These are phyloP conservation scores for Babylonia areolata DNA, from an alignment of 1,140 invertebrate genomes.

Conservation along the genomic window DNA sequence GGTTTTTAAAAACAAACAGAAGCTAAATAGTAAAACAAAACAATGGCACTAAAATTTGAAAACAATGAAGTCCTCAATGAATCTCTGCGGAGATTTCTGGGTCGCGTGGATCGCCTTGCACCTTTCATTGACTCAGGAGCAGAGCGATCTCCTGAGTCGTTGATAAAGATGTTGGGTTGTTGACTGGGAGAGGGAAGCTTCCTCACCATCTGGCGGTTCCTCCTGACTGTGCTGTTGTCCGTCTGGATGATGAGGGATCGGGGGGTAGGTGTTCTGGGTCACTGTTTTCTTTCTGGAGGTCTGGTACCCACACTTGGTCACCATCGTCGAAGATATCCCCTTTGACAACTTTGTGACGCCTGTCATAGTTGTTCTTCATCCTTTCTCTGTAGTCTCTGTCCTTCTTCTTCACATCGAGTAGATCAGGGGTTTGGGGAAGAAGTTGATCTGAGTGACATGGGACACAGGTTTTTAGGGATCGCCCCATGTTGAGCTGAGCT, in stretches of 20 bases:
- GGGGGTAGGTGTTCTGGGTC: not conserved
- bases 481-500: not conserved
- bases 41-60: too few relatives aligned
- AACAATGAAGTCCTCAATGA: too few relatives aligned
- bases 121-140: not conserved
- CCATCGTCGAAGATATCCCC: too few relatives aligned
- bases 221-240: not conserved
- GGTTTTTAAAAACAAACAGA: too few relatives aligned
- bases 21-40: too few relatives aligned
- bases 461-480: not conserved
- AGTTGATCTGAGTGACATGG: not conserved
- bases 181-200: not conserved
- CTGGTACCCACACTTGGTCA: too few relatives aligned
- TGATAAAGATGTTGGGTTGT: not conserved
- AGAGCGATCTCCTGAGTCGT: not conserved
- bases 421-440: not conserved
- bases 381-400: not conserved
- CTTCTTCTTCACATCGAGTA: not conserved
- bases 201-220: not conserved
- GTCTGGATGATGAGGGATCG: too few relatives aligned
- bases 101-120: not conserved
- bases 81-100: not conserved
- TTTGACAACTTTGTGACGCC: too few relatives aligned
- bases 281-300: not conserved
- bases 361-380: not conserved